Evolutionary conservation across 2,797 vertebrate species (phyloP), one percentile per base, ranked within the genome.

Genomic region (Mus caroli): DNA sequence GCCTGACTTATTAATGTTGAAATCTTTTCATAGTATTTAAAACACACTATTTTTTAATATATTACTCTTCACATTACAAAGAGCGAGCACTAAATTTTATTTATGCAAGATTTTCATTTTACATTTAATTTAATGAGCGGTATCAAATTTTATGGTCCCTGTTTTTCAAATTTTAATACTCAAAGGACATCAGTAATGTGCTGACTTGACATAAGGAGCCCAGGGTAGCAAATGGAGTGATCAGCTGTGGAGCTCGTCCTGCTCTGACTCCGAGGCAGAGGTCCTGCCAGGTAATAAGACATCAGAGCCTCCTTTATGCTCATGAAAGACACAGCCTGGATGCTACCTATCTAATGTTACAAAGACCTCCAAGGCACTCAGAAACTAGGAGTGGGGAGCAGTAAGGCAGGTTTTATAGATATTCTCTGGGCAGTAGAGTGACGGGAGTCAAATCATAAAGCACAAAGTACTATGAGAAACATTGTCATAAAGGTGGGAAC

Each of bases 31-130:
- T 62, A 17, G 1, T 83, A 56, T 87, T 95, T 89, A 95, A 95
- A 95, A 88, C 34, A 87, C 12, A 91, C 28, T 69, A 0, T 91
- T 89, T 69, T 69, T 94, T 94, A 97, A 96, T 97, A 93, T 97
- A 97, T 94, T 88, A 84, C 88, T 90, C 19, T 93, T 96, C 67
- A 20, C 14, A 69, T 86, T 95, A 89, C 94, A 95, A 97, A 96
- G 58, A 95, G 88, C 62, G 88, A 92, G 89, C 92, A 94, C 56
- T 97, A 95, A 97, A 97, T 97, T 94, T 96, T 95, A 96, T 98
- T 97, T 96, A 97, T 97, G 95, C 79, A 91, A 93, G 94, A 80
- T 97, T 97, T 97, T 97, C 91, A 96, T 94, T 96, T 97, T 94
- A 92, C 90, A 90, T 97, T 97, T 97, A 97, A 77, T 94, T 97